These are phyloP conservation scores for Melolontha melolontha DNA, from an alignment of 2,888 invertebrate species.

Conservation along the genomic window DNA sequence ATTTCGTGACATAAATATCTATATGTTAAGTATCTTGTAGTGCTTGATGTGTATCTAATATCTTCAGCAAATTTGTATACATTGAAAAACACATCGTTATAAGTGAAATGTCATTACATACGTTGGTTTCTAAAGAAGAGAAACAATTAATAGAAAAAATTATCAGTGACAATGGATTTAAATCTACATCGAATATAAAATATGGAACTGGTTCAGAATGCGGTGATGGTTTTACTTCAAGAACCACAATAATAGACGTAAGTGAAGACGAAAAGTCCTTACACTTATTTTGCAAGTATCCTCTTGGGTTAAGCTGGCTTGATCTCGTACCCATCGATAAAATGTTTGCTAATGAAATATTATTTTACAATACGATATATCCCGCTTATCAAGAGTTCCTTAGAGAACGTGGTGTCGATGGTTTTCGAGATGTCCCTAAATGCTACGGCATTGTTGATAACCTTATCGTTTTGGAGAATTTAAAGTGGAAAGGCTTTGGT, in stretches of 20 bases:
- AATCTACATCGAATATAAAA: constrained; percentile 10
- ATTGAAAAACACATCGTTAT: too few relatives aligned
- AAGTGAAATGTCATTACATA: too few relatives aligned
- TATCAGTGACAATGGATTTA: constrained; percentile 6
- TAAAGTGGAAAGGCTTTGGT: constrained; percentile 58
- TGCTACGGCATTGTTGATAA: constrained; percentile 53
- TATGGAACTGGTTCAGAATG: constrained; percentile 24
- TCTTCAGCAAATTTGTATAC: too few relatives aligned
- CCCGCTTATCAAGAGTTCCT: constrained; percentile 29
- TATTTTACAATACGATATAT: constrained; percentile 19
- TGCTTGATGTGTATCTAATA: too few relatives aligned
- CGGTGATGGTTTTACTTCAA: constrained; percentile 38
- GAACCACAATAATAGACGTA: constrained; percentile 14
- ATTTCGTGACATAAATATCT: too few relatives aligned
- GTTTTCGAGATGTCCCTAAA: constrained; percentile 36
- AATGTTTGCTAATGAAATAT: constrained; percentile 16
- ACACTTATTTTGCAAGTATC: constrained; percentile 37
- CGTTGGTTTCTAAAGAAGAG: too few relatives aligned
- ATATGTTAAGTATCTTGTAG: too few relatives aligned
- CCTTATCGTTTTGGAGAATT: constrained; percentile 61
- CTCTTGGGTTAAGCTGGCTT: too few relatives aligned
- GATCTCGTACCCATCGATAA: background rate
- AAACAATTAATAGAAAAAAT: constrained; percentile 18
- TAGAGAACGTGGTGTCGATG: constrained; percentile 17
- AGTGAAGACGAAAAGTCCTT: constrained; percentile 17